phyloP scores from a whole-genome alignment of 2,113 vertebrate genomes.

The Glareola pratincola region DNA sequence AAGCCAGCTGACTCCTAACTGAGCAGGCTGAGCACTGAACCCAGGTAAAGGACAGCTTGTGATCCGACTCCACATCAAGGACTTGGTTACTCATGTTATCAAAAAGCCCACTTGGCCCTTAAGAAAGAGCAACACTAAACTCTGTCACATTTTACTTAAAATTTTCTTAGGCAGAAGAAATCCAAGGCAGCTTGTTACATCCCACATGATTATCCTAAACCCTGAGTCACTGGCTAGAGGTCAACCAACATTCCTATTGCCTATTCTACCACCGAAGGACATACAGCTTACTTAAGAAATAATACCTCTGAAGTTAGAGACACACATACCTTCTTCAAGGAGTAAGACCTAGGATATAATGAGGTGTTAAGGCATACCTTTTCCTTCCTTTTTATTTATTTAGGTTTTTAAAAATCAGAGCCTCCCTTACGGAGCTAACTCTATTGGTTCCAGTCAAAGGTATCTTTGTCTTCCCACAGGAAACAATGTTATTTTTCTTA shows the following conservation, averaged over 20 bases:
- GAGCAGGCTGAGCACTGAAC: background rate
- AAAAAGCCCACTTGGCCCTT: background rate
- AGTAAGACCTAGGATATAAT: background rate
- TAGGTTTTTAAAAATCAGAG: background rate
- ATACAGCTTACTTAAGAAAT: background rate
- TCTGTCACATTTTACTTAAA: background rate
- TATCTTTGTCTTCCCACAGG: background rate
- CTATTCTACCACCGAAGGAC: background rate
- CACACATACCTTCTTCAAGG: background rate
- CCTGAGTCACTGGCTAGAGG: background rate
- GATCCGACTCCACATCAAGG: background rate
- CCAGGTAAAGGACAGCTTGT: background rate
- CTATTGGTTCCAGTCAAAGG: background rate
- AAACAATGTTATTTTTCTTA: background rate
- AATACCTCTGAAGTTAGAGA: background rate
- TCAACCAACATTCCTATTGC: background rate
- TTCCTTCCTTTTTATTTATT: background rate
- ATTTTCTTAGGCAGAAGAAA: background rate
- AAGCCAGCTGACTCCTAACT: background rate
- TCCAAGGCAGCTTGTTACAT: background rate
- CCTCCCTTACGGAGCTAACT: background rate
- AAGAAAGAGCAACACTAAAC: background rate
- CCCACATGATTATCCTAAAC: background rate
- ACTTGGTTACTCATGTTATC: background rate
- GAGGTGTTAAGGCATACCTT: background rate